Base-by-base conservation (phyloP, 2,113 vertebrate genomes). In the Athene noctua region DNA sequence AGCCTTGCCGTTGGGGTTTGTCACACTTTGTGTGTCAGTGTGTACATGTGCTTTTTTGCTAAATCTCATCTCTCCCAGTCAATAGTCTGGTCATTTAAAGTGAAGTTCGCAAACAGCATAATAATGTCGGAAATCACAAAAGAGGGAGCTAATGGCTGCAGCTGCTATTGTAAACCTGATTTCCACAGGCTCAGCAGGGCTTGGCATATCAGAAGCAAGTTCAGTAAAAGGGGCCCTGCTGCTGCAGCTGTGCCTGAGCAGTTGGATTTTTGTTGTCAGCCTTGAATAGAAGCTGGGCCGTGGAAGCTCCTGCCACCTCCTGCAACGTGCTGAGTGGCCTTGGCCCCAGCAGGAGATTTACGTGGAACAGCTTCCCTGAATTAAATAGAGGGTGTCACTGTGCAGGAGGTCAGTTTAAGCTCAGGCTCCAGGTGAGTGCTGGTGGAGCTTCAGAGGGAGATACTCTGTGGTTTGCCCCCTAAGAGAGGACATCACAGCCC, bases 71-170 rank as follows among this genome's bases (percentile, higher is more conserved):
- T 95, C 83, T 90, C 85, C 47, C 70, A 95, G 94, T 55, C 91
- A 70, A 55, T 62, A 89, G 83, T 54, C 78, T 58, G 23, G 65
- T 86, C 71, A 86, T 84, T 95, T 90, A 90, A 94, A 96, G 57
- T 3, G 2, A 94, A 94, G 89, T 89, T 95, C 40, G 58, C 95
- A 96, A 97, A 90, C 91, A 88, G 94, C 94, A 96, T 95, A 89
- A 91, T 97, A 97, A 97, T 97, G 92, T 92, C 95, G 90, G 85
- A 95, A 95, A 97, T 94, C 91, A 98, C 96, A 97, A 98, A 98
- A 94, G 96, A 88, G 92, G 66, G 58, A 95, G 90, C 54, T 97
- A 97, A 97, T 92, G 95, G 88, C 84, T 93, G 88, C 86, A 90
- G 93, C 93, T 97, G 95, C 97, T 95, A 93, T 97, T 96, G 96